Base-by-base conservation (phyloP, 2,888 invertebrate species). In the Hemaris fuciformis region DNA sequence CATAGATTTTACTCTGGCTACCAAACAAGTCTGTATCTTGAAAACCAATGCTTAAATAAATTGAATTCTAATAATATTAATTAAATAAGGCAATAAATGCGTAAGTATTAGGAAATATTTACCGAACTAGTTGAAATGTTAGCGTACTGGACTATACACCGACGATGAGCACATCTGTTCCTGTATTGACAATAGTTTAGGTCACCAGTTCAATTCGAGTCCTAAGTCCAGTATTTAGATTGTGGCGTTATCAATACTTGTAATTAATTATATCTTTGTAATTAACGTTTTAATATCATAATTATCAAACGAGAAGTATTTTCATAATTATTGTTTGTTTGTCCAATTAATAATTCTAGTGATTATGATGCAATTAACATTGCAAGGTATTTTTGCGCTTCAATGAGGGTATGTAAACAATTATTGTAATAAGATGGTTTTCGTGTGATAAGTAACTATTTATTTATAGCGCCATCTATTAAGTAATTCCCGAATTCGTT, bases 51-150 rank as follows among this genome's bases (percentile, higher is more conserved):
- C n/a, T n/a, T n/a, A n/a, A n/a, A n/a, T n/a, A n/a, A n/a, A n/a
- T n/a, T n/a, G n/a, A n/a, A n/a, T n/a, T n/a, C n/a, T n/a, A n/a
- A n/a, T n/a, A n/a, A n/a, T 13, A 5, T n/a, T n/a, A 13, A 38
- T n/a, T 13, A 5, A 38, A 38, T n/a, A 38, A 38, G 38, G 38
- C 13, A 10, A n/a, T 5, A n/a, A n/a, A n/a, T 38, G 5, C 31
- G 10, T 38, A 4, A 23, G 15, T 3, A 27, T 15, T 5, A 22
- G 22, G 23, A 10, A 27, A 41, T 34, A 48, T 41, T 15, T 60
- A n/a, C 41, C 53, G 53, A 53, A 60, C 15, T 60, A 20, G 25
- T 65, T 38, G 58, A 61, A 7, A 23, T 53, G 61, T 56, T 64
- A 62, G 42, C 48, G 13, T 31, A 57, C 57, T 56, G 23, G 25